Percentiles rank a stretch among this genome's conserved stretches.
phyloP scores from a whole-genome alignment of 2,797 vertebrate species.

The Galaxias olidus region DNA sequence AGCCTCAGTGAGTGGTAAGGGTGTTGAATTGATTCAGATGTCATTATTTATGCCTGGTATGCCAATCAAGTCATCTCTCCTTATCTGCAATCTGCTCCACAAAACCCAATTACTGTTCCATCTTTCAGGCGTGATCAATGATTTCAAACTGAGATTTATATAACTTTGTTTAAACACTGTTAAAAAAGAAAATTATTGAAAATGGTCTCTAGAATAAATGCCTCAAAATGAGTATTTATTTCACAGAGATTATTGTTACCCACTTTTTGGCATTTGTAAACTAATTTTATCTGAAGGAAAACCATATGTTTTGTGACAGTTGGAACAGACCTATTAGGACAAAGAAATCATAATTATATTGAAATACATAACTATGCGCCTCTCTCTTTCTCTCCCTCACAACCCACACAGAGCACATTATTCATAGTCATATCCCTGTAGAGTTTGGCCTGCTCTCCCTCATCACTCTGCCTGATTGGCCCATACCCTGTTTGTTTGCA shows the following conservation, averaged over 20 bases:
- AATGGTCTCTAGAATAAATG: too few species aligned
- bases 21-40: conserved; percentile 34
- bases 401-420: conserved; percentile 4
- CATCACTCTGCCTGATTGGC: conserved; percentile 31
- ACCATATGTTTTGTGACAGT: too few species aligned
- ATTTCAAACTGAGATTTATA: conserved; percentile 12
- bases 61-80: conserved; percentile 37
- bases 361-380: neutral
- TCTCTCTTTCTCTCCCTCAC: neutral
- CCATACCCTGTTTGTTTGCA: conserved; percentile 59
- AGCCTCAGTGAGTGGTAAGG: conserved; percentile 15
- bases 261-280: too few species aligned
- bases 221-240: too few species aligned
- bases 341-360: too few species aligned
- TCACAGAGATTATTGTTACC: too few species aligned
- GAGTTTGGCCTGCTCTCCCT: neutral
- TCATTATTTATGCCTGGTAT: conserved; percentile 26
- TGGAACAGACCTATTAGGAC: too few species aligned
- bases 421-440: conserved; percentile 18
- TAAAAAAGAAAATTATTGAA: too few species aligned
- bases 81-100: conserved; percentile 27
- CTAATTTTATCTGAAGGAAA: too few species aligned
- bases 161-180: neutral
- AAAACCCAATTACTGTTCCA: conserved; percentile 30
- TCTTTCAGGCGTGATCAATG: conserved; percentile 11